phyloP scores from a whole-genome alignment of 2,888 invertebrate genomes.

The Xestia xanthographa region DNA sequence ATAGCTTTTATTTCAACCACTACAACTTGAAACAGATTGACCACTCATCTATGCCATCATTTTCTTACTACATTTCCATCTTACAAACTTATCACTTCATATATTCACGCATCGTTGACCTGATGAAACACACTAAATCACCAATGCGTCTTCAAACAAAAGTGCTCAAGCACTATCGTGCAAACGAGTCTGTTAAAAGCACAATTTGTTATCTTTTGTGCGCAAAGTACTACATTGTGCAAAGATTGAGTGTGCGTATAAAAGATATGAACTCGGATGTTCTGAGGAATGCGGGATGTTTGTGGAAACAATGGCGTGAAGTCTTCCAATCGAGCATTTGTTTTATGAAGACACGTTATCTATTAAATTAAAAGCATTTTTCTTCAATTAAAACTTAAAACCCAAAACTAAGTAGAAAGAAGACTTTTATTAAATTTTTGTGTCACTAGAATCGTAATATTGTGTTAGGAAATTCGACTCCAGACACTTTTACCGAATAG shows the following conservation, averaged over 20 bases:
- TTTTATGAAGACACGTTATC: background rate
- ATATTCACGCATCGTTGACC: conserved; percentile 61
- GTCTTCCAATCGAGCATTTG: background rate
- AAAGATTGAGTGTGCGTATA: conserved; percentile 58
- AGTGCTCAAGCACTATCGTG: conserved; percentile 52
- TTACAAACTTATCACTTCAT: conserved; percentile 29
- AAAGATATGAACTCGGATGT: conserved; percentile 53
- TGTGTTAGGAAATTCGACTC: background rate
- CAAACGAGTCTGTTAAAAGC: conserved; percentile 69
- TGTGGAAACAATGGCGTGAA: conserved; percentile 25
- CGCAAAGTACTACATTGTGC: conserved; percentile 56
- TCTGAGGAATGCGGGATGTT: conserved; percentile 26
- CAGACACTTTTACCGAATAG: background rate
- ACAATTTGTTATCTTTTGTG: conserved; percentile 70
- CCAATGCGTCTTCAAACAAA: conserved; percentile 59
- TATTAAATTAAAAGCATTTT: background rate
- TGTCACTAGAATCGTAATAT: too few species aligned
- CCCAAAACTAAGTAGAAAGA: background rate
- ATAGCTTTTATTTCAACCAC: background rate
- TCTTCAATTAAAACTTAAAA: background rate
- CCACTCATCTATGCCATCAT: background rate
- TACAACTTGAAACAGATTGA: background rate
- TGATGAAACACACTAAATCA: conserved; percentile 64
- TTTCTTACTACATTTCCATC: background rate
- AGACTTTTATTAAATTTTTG: background rate